Conservation (phyloP, 2,113 vertebrate genomes). For the Elaphurus davidianus region DNA sequence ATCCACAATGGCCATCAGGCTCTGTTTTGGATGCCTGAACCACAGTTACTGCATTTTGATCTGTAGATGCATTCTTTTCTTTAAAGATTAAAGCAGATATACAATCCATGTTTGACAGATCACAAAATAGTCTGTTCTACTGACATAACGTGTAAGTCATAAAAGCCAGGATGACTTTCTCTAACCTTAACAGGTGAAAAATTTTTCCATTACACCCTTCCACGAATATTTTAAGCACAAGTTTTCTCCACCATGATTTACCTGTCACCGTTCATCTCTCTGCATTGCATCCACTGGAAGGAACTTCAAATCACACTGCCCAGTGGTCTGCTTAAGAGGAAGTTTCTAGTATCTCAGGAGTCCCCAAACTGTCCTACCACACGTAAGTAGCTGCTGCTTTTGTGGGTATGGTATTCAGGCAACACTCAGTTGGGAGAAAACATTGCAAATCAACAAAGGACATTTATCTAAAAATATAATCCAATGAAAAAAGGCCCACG, state of each 20-base stretch:
- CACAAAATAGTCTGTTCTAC: background rate
- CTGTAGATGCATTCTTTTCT: background rate
- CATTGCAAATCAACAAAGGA: background rate
- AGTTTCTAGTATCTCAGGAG: background rate
- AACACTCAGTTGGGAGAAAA: background rate
- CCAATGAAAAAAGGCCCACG: background rate
- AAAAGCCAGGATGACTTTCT: background rate
- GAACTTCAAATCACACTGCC: background rate
- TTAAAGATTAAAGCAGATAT: background rate
- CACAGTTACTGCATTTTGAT: background rate
- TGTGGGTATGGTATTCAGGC: background rate
- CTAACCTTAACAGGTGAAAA: background rate
- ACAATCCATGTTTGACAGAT: background rate
- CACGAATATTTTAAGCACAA: background rate
- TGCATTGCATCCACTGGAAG: background rate
- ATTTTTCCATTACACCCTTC: background rate
- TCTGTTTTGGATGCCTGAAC: background rate
- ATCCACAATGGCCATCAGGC: background rate
- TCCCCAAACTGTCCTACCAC: background rate
- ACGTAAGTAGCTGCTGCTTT: background rate
- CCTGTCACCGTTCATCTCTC: background rate
- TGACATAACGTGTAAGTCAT: background rate
- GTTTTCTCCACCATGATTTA: background rate
- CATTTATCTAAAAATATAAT: background rate
- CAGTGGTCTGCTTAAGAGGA: background rate